Evolutionary conservation across 2,797 vertebrate species (phyloP), one percentile per base, ranked within the genome.

Genomic region (Dermochelys coriacea): DNA sequence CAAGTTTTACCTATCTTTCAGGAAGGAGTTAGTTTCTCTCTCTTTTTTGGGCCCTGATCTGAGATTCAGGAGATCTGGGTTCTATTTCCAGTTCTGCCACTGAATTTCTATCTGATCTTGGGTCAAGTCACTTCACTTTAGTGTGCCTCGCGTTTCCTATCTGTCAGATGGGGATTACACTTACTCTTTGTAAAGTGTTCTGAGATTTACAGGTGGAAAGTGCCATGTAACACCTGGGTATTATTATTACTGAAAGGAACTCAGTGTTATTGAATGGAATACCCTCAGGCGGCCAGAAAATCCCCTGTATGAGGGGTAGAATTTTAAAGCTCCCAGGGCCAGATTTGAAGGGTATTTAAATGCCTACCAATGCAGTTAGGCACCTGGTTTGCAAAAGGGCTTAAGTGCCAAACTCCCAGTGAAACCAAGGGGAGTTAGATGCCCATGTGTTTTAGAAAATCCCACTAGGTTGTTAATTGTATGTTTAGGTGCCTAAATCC

Each of bases 1-100:
- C n/a, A 91, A 85, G 34, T 82, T 94, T 95, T 90, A 87, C 49
- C n/a, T 87, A 89, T 88, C 25, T 83, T 88, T 12, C 29, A 4
- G 8, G 51, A n/a, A 91, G 6, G 59, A 31, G 15, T 29, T 25
- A 16, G 45, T 15, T 6, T 12, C 1, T 25, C 37, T 41, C 25
- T 41, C 45, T 31, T 27, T 29, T 29, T 31, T 18, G 74, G 45
- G 4, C 15, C 41, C 3, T 31, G 14, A 8, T 11, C 25, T 27
- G 45, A 74, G n/a, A 54, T 25, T 71, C 68, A 12, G n/a, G 11
- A 41, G 68, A 41, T 41, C 61, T n/a, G 61, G 34, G 34, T 19
- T 64, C 61, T 64, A 9, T 19, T 64, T 64, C n/a, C 15, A 29
- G 25, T 41, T 81, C 57, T 86, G 31, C 54, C 19, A 18, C 21